These are phyloP conservation scores for Antechinus flavipes DNA, from an alignment of 2,113 vertebrate genomes.

Conservation along the genomic window DNA sequence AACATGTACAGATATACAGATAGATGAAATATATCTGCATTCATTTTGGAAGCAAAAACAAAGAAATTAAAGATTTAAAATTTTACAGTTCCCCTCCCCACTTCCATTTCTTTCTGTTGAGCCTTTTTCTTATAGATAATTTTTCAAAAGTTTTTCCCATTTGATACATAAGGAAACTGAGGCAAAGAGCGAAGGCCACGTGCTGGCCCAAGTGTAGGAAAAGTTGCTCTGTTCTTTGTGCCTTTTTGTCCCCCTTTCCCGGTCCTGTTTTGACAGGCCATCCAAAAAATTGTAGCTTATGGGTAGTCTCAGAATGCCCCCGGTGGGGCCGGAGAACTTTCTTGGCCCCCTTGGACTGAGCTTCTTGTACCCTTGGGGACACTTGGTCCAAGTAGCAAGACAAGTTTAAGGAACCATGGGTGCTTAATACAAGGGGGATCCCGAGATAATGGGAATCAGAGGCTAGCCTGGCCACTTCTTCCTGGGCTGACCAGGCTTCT, in stretches of 20 bases:
- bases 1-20: conserved; percentile 48
- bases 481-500: background rate
- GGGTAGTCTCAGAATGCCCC: background rate
- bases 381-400: background rate
- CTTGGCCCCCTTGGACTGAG: background rate
- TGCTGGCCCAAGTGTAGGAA: background rate
- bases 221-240: background rate
- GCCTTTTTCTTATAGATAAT: background rate
- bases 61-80: conserved; percentile 82
- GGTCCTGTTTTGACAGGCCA: background rate
- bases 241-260: background rate
- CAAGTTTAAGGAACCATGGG: background rate
- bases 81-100: conserved; percentile 64
- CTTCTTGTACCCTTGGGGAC: too few species aligned
- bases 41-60: conserved; percentile 49
- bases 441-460: background rate
- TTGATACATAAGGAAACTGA: background rate
- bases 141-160: background rate
- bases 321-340: background rate
- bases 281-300: background rate
- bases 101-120: background rate
- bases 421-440: background rate
- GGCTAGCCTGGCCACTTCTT: background rate
- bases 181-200: background rate
- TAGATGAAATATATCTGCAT: background rate